Evolutionary conservation across 2,888 invertebrate species (phyloP), one percentile per base, ranked within the genome.

Genomic region (Eumerus sabulonum): DNA sequence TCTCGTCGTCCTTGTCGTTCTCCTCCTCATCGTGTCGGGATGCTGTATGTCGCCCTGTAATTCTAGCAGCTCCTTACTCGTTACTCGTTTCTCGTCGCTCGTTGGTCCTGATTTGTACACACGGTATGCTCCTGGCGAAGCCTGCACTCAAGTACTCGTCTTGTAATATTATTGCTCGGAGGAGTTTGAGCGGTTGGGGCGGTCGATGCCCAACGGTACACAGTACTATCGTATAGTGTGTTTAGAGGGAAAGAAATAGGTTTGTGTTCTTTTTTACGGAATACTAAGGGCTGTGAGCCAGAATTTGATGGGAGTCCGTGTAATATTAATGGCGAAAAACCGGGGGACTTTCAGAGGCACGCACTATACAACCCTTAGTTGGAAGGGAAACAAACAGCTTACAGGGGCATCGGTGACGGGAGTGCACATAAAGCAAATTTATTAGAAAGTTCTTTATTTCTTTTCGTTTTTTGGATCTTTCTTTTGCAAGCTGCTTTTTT

Each of bases 351-450:
- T 59, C 77, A 63, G 67, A 27, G 27, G 27, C 27, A 27, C 27
- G 27, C 27, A 27, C 68, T 57, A 66, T 19, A 68, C 81, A 81
- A 81, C 81, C 81, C 81, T 81, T 27, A 27, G 27, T 7, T 76
- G 57, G 62, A 76, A 74, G 56, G 66, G 62, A 68, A 63, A 62
- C 64, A 66, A 56, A 63, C 56, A 42, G 59, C 59, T 67, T 53
- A 60, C 63, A 54, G 57, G 70, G 70, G 51, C 81, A 82, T 79
- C 83, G 84, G 82, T 72, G 62, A 66, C 72, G 60, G 68, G 84
- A 83, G 85, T 84, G 85, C 86, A 86, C 87, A 87, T 88, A 87
- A 86, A 88, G 86, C 85, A 87, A 88, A 87, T 88, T 87, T 87
- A 87, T 87, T 87, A 88, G 87, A 87, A 87, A 88, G 87, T 86